Conservation (phyloP, 2,888 invertebrate species). For the Orchesellides sinensis region DNA sequence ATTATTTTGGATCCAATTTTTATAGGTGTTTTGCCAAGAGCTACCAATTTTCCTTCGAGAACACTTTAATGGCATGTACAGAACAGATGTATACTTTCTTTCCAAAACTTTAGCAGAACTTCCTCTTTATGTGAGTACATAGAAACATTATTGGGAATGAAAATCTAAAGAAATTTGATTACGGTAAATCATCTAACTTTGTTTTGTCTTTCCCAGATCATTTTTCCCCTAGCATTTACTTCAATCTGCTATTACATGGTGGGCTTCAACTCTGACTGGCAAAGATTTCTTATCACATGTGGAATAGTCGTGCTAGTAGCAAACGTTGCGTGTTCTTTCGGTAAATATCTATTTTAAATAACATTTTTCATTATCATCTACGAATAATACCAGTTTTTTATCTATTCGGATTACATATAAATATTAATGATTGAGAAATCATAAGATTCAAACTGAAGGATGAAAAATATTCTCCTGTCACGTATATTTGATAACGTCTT, state of each 20-base stretch:
- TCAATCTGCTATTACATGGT: slow-evolving; percentile 93
- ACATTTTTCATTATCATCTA: background rate
- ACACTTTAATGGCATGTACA: slow-evolving; percentile 92
- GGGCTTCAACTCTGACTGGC: slow-evolving; percentile 85
- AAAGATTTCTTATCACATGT: slow-evolving; percentile 83
- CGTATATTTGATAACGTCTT: too few species aligned
- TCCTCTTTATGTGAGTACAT: slow-evolving; percentile 84
- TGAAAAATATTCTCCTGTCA: too few species aligned
- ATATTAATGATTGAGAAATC: too few species aligned
- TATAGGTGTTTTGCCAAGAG: slow-evolving; percentile 92
- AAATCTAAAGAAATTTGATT: background rate
- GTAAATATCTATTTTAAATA: slow-evolving; percentile 78
- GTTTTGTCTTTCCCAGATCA: slow-evolving; percentile 69
- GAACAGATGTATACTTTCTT: slow-evolving; percentile 93
- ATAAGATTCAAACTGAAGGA: too few species aligned
- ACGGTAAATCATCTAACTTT: background rate
- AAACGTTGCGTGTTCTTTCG: slow-evolving; percentile 93
- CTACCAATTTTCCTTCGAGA: slow-evolving; percentile 93
- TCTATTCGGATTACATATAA: too few species aligned
- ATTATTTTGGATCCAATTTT: slow-evolving; percentile 3
- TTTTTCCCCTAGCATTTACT: slow-evolving; percentile 90
- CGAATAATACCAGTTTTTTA: background rate
- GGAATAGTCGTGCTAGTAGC: slow-evolving; percentile 87
- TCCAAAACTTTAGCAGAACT: slow-evolving; percentile 94
- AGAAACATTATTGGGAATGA: background rate